Conservation (phyloP, 2,888 invertebrate genomes). For the Euzophera pinguis region DNA sequence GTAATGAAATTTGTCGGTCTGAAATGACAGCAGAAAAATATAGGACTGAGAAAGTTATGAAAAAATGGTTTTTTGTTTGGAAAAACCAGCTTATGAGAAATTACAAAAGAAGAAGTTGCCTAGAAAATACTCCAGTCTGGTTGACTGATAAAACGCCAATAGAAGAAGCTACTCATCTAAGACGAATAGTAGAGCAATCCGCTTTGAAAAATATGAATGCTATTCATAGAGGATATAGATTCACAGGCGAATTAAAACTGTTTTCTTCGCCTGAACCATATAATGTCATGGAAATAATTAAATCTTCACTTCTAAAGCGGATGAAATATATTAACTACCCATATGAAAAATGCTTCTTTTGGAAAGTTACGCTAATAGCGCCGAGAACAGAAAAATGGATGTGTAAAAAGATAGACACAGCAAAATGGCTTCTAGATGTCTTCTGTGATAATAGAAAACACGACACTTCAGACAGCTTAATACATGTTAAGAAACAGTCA, state of each 20-base stretch:
- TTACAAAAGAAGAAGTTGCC: constrained; percentile 49
- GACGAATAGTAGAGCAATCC: constrained; percentile 47
- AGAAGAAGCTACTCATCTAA: constrained; percentile 54
- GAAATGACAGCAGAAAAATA: constrained; percentile 63
- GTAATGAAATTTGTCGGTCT: constrained; percentile 48
- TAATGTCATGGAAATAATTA: constrained; percentile 69
- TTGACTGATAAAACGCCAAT: constrained; percentile 50
- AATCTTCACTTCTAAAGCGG: constrained; percentile 60
- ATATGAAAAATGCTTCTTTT: constrained; percentile 68
- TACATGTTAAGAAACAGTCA: constrained; percentile 61
- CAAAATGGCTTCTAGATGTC: constrained; percentile 67
- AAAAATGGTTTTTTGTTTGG: constrained; percentile 65
- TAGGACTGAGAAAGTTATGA: constrained; percentile 51
- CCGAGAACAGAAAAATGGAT: constrained; percentile 70
- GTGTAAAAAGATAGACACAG: constrained; percentile 60
- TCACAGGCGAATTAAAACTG: constrained; percentile 52
- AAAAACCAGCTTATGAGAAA: constrained; percentile 51
- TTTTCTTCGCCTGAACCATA: constrained; percentile 51
- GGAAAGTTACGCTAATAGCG: constrained; percentile 82
- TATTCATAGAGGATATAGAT: constrained; percentile 61
- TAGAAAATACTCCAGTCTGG: constrained; percentile 72
- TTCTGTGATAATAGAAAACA: constrained; percentile 62
- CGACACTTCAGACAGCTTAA: constrained; percentile 50
- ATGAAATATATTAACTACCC: constrained; percentile 71
- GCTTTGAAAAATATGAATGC: constrained; percentile 62